Evolutionary conservation across 2,888 invertebrate species (phyloP).

Genomic region (Dilophus febrilis): DNA sequence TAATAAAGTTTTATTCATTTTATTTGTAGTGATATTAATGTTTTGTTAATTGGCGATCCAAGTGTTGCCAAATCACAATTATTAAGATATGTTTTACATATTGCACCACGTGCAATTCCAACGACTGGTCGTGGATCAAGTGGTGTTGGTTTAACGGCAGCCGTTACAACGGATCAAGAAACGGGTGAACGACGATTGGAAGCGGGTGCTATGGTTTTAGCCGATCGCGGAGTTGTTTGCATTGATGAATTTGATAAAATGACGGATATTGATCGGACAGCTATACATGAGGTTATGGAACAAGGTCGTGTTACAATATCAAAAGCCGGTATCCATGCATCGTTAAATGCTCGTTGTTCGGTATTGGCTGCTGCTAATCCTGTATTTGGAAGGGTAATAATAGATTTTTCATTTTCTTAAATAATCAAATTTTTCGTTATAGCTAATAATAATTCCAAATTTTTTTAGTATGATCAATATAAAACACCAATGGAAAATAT

Average conservation of each 20-base stretch:
- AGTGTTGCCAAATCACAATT: slow-evolving; percentile 97
- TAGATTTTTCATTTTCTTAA: not conserved
- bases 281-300: slow-evolving; percentile 99
- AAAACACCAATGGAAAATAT: slow-evolving; percentile 99
- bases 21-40: slow-evolving; percentile 51
- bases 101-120: slow-evolving; percentile 89
- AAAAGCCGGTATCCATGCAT: slow-evolving; percentile 97
- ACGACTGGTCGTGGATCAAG: slow-evolving; percentile 97
- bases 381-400: slow-evolving; percentile 75
- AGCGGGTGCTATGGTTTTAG: slow-evolving; percentile 99
- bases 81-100: slow-evolving; percentile 79
- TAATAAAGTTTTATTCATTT: not conserved
- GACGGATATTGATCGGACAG: slow-evolving; percentile 97
- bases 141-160: slow-evolving; percentile 96
- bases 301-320: slow-evolving; percentile 95
- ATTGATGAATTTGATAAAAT: slow-evolving; percentile 96
- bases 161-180: slow-evolving; percentile 91
- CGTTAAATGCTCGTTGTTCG: slow-evolving; percentile 91
- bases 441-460: not conserved
- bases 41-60: slow-evolving; percentile 93
- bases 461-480: slow-evolving; percentile 83
- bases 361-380: slow-evolving; percentile 99
- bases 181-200: slow-evolving; percentile 77
- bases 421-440: not conserved
- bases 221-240: slow-evolving; percentile 95